phyloP scores from a whole-genome alignment of 2,113 vertebrate species.

The Prionailurus bengalensis region DNA sequence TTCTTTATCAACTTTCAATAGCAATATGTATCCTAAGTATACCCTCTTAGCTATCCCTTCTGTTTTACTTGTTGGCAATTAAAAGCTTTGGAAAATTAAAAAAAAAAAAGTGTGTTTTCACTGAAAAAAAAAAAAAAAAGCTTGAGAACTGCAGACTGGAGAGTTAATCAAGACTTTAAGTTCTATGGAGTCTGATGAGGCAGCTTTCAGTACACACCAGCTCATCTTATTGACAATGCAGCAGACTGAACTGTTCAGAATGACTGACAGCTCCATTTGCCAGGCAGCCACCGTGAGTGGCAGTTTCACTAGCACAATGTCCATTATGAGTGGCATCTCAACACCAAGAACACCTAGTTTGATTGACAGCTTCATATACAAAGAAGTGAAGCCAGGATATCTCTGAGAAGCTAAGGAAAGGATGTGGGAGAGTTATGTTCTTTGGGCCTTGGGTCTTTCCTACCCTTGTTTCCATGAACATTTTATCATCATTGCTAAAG shows the following conservation, averaged over 20 bases:
- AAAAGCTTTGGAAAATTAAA: neutral
- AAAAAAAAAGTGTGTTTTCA: neutral
- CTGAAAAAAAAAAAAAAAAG: neutral
- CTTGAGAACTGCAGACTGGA: neutral
- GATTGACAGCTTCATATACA: slow-evolving; percentile 64
- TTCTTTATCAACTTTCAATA: neutral
- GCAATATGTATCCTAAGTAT: neutral
- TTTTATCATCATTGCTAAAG: neutral
- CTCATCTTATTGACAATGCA: slow-evolving; percentile 40
- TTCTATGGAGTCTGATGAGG: slow-evolving; percentile 11
- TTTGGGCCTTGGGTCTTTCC: neutral
- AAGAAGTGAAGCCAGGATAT: slow-evolving; percentile 49
- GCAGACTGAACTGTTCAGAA: slow-evolving; percentile 60
- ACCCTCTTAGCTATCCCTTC: neutral
- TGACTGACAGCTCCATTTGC: slow-evolving; percentile 76
- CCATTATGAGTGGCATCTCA: slow-evolving; percentile 58
- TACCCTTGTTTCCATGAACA: neutral
- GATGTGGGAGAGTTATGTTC: neutral
- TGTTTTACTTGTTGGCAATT: neutral
- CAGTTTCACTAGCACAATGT: slow-evolving; percentile 65
- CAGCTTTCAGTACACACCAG: neutral
- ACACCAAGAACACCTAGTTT: slow-evolving; percentile 49
- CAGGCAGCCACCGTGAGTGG: slow-evolving; percentile 62
- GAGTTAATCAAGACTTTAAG: slow-evolving; percentile 14
- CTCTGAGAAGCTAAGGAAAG: slow-evolving; percentile 30